Evolutionary conservation across 2,888 invertebrate genomes (phyloP).

Genomic region (Crematogaster levior): DNA sequence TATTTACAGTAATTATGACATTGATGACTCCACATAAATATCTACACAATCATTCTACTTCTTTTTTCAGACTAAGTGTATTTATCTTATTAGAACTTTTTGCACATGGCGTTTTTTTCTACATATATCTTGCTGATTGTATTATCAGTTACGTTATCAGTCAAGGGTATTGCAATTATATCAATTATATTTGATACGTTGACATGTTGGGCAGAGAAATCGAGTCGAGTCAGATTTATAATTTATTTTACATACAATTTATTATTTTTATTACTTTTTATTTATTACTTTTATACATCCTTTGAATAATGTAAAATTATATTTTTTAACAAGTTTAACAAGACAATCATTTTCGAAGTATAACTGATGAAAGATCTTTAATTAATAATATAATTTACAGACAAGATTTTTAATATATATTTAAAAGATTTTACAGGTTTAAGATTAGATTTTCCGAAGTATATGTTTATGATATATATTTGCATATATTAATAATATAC

Average conservation of each 20-base stretch:
- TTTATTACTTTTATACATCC: too few species aligned
- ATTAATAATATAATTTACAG: not conserved
- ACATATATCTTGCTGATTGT: not conserved
- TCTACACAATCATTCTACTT: not conserved
- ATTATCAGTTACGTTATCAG: conserved; percentile 35
- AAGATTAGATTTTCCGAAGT: not conserved
- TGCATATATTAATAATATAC: not conserved
- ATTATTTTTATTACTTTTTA: too few species aligned
- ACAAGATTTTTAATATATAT: not conserved
- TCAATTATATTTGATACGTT: too few species aligned
- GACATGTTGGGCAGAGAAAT: not conserved
- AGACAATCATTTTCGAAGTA: not conserved
- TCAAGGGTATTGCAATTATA: conserved; percentile 17
- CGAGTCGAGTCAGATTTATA: not conserved
- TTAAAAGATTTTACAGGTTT: not conserved
- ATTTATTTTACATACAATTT: too few species aligned
- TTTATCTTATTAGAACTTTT: conserved; percentile 14
- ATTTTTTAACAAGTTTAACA: not conserved
- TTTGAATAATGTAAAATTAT: not conserved
- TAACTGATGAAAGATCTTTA: not conserved
- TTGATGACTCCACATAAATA: not conserved
- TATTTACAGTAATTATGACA: conserved; percentile 1
- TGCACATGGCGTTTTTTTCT: not conserved
- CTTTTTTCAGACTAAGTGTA: conserved; percentile 16
- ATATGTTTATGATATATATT: not conserved